A percentile compares a stretch with the other conserved stretches of the same genome.
Evolutionary conservation across 2,113 vertebrate species (phyloP).

Genomic region (Rhinoderma darwinii): DNA sequence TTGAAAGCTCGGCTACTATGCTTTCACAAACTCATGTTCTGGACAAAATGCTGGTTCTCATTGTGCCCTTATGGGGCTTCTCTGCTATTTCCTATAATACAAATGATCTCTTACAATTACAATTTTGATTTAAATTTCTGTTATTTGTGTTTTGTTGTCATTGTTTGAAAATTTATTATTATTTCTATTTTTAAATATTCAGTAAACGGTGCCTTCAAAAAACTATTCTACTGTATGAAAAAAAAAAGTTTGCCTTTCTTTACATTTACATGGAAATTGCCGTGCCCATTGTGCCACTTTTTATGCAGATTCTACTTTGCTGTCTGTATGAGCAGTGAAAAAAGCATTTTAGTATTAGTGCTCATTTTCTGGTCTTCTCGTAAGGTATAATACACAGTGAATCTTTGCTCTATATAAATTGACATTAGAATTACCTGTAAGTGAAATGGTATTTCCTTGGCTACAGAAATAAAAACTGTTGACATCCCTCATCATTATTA

Average conservation of each 20-base stretch:
- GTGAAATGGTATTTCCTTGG: constrained; percentile 72
- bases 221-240: background rate
- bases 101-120: too few relatives aligned
- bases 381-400: constrained; percentile 73
- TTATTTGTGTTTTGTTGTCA: too few relatives aligned
- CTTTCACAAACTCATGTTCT: too few relatives aligned
- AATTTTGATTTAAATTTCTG: too few relatives aligned
- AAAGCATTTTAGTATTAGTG: constrained; percentile 15
- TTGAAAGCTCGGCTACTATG: too few relatives aligned
- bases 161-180: too few relatives aligned
- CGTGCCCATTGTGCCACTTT: background rate
- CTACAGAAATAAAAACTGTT: constrained; percentile 78
- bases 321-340: background rate
- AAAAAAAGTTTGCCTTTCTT: constrained; percentile 9
- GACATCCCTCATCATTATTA: constrained; percentile 69
- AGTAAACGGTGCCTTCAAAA: background rate
- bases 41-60: too few relatives aligned
- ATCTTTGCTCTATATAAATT: constrained; percentile 69
- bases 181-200: too few relatives aligned
- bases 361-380: constrained; percentile 74
- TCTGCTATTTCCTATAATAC: too few relatives aligned
- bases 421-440: constrained; percentile 77
- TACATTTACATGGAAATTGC: constrained; percentile 15
- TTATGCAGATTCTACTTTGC: background rate
- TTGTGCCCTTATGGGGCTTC: too few relatives aligned